Percentiles rank a stretch among this genome's conserved stretches.
Conservation (phyloP, 1,140 invertebrate genomes). For the Galleria mellonella region DNA sequence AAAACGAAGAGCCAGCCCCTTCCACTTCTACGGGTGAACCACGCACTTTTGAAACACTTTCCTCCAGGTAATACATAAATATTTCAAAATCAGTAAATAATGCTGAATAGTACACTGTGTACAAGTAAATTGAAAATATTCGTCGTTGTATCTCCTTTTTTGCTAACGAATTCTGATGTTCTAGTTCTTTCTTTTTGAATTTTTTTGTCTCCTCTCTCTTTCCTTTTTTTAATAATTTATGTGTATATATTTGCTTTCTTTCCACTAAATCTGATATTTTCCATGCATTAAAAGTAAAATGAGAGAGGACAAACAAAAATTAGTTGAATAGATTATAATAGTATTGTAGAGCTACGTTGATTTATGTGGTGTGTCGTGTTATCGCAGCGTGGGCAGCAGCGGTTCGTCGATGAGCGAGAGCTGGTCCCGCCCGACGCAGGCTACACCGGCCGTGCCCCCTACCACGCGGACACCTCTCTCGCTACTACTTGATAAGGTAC, state of each 20-base stretch:
- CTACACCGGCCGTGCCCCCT: constrained; percentile 6
- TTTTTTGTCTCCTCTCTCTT: neutral
- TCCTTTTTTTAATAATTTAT: too few species aligned
- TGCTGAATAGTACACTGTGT: neutral
- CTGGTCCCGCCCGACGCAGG: constrained; percentile 19
- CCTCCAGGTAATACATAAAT: constrained; percentile 39
- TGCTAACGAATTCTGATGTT: too few species aligned
- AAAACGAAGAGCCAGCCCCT: constrained; percentile 46
- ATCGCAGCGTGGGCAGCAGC: constrained; percentile 46
- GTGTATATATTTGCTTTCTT: too few species aligned
- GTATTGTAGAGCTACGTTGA: too few species aligned
- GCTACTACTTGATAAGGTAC: constrained; percentile 47
- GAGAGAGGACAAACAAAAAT: too few species aligned
- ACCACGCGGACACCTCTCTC: constrained; percentile 40
- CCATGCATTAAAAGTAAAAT: too few species aligned
- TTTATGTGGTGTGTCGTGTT: neutral
- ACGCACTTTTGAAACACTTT: constrained; percentile 39
- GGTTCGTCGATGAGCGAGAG: constrained; percentile 48
- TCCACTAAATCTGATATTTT: too few species aligned
- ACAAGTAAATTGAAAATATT: neutral
- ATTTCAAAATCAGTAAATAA: neutral
- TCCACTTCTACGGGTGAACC: constrained; percentile 46
- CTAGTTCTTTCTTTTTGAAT: too few species aligned
- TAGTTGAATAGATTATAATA: too few species aligned
- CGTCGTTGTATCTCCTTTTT: too few species aligned